Evolutionary conservation across 1,140 invertebrate species (phyloP), one percentile per base, ranked within the genome.

Genomic region (Sinella curviseta): DNA sequence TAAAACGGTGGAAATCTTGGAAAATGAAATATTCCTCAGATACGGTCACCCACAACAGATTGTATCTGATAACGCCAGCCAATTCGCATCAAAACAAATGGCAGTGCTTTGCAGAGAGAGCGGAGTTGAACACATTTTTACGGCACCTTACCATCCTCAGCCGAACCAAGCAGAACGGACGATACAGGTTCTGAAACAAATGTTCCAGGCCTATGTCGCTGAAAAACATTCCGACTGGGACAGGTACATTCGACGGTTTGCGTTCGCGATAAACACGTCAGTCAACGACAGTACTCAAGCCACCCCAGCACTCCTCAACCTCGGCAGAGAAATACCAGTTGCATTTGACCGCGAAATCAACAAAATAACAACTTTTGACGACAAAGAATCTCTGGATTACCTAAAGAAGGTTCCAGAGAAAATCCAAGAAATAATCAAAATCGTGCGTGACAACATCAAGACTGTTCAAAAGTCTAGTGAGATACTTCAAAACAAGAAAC

Each of bases 181-280:
- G 0, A 81, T 79, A 4, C 80, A 84, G 74, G 24, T 77, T 0
- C 31, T 81, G 1, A 84, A 83, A 57, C 33, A 79, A 70, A 82
- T 80, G 16, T 55, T 84, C 17, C 82, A 82, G 73, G 79, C 54
- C 82, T 57, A 78, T 84, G 0, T 85, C 86, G 0, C 34, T 76
- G 0, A 77, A 60, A 30, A 24, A 57, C 16, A 60, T 12, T 12
- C 73, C 39, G 30, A 79, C 35, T 88, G 86, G 87, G 82, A 86
- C 70, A 74, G 82, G 0, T 78, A 85, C 14, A 73, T 89, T 1
- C 79, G 84, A 0, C 84, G 86, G 30, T 82, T 89, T 2, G 78
- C 83, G 0, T 89, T 87, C 81, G 87, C 87, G 0, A 85, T 86
- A 77, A 88, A 88, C 35, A 86, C 87, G 1, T 86, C 86, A 0